Evolutionary conservation across 1,140 invertebrate genomes (phyloP).

Genomic region (Procambarus virginalis): DNA sequence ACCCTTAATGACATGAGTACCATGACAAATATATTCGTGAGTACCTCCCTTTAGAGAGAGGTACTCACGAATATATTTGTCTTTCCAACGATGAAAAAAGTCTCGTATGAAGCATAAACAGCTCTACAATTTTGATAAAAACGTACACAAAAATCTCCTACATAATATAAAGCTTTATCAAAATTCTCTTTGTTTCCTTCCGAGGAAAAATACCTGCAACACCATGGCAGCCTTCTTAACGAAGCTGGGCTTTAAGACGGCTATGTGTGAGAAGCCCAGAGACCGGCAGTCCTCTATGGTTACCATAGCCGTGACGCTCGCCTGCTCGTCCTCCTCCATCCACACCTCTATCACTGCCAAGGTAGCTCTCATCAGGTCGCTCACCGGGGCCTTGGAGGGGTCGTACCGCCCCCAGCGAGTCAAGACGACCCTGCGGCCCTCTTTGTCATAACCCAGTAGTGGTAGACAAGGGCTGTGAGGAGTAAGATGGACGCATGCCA

Average conservation of each 20-base stretch:
- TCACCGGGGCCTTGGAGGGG: not conserved
- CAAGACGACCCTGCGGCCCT: conserved; percentile 33
- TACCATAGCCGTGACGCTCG: conserved; percentile 11
- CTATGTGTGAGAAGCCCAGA: not conserved
- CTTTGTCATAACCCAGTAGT: conserved; percentile 41
- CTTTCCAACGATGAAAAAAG: too few relatives aligned
- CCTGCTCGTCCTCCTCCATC: conserved; percentile 33
- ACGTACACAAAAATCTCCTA: too few relatives aligned
- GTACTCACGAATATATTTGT: too few relatives aligned
- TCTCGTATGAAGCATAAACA: too few relatives aligned
- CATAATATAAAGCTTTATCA: too few relatives aligned
- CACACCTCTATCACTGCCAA: conserved; percentile 5
- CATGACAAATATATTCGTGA: too few relatives aligned
- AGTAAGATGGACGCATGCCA: not conserved
- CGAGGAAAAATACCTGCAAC: not conserved
- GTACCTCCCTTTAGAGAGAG: too few relatives aligned
- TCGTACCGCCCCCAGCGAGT: conserved; percentile 8
- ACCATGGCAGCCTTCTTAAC: not conserved
- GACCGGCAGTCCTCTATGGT: conserved; percentile 7
- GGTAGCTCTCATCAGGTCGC: not conserved
- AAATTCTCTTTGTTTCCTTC: too few relatives aligned
- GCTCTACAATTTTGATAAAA: too few relatives aligned
- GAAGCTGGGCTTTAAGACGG: not conserved
- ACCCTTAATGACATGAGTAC: too few relatives aligned
- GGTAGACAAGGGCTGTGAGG: conserved; percentile 19